Evolutionary conservation across 2,888 invertebrate genomes (phyloP).

Genomic region (Platerodrilus igneus): DNA sequence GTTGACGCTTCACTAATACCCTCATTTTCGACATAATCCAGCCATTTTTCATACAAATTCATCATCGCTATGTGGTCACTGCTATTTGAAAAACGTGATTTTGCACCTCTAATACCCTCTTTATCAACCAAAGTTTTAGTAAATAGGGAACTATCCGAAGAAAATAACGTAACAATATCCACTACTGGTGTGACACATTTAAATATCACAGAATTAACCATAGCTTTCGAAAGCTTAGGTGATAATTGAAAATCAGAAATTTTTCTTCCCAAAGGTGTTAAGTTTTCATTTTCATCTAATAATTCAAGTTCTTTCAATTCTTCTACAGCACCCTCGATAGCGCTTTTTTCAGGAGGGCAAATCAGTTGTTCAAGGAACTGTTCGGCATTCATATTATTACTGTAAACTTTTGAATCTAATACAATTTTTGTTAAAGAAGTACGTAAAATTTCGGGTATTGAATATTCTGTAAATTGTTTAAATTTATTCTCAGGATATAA

Average conservation of each 20-base stretch:
- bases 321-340: constrained; percentile 55
- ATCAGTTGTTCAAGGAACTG: constrained; percentile 59
- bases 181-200: constrained; percentile 53
- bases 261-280: constrained; percentile 59
- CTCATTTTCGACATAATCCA: constrained; percentile 37
- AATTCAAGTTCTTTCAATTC: constrained; percentile 57
- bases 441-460: constrained; percentile 61
- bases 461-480: constrained; percentile 50
- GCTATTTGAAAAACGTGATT: constrained; percentile 49
- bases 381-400: constrained; percentile 53
- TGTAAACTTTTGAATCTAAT: constrained; percentile 59
- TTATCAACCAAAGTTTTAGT: constrained; percentile 49
- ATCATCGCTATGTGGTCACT: constrained; percentile 63
- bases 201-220: constrained; percentile 56
- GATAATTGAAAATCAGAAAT: constrained; percentile 52
- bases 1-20: constrained; percentile 35
- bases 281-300: constrained; percentile 54
- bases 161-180: constrained; percentile 49
- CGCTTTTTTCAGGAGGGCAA: constrained; percentile 55
- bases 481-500: constrained; percentile 54
- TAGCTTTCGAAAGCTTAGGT: constrained; percentile 58
- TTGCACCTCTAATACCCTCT: constrained; percentile 51
- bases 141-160: constrained; percentile 55
- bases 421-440: constrained; percentile 53
- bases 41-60: constrained; percentile 54